A percentile compares a stretch with the other conserved stretches of the same genome.
Conservation (phyloP, 2,113 vertebrate species). For the Nycticebus coucang region DNA sequence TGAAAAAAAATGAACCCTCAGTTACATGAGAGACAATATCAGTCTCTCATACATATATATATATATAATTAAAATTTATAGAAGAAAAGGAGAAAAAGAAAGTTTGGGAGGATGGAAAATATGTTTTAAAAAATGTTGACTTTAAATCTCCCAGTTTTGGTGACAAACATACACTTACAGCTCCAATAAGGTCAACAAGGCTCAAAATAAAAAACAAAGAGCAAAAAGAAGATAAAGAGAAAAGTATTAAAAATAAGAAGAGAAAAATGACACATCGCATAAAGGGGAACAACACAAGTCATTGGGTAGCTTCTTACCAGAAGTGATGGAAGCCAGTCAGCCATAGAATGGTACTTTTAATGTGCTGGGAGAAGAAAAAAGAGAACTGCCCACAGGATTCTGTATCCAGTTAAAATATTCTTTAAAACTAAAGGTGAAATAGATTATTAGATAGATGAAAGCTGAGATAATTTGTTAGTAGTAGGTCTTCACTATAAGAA, state of each 20-base stretch:
- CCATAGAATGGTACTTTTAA: not conserved
- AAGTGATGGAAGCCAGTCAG: not conserved
- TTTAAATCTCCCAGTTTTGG: not conserved
- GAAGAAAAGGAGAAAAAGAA: not conserved
- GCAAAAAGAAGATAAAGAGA: not conserved
- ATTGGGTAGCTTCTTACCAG: not conserved
- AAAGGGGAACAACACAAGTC: not conserved
- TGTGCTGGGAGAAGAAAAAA: not conserved
- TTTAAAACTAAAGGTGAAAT: not conserved
- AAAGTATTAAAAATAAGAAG: not conserved
- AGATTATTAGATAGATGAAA: not conserved
- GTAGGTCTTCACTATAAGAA: not conserved
- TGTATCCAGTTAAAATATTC: not conserved
- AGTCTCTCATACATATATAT: not conserved
- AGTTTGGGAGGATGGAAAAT: not conserved
- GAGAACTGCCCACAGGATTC: not conserved
- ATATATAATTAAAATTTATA: not conserved
- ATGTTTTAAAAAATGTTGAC: not conserved
- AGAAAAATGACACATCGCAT: not conserved
- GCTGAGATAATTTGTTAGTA: not conserved
- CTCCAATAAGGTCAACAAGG: not conserved
- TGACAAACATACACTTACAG: not conserved
- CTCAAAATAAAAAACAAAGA: not conserved
- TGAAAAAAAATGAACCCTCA: not conserved
- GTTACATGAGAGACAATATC: not conserved